Evolutionary conservation across 2,113 vertebrate genomes (phyloP), one percentile per base, ranked within the genome.

Genomic region (Oncorhynchus kisutch): DNA sequence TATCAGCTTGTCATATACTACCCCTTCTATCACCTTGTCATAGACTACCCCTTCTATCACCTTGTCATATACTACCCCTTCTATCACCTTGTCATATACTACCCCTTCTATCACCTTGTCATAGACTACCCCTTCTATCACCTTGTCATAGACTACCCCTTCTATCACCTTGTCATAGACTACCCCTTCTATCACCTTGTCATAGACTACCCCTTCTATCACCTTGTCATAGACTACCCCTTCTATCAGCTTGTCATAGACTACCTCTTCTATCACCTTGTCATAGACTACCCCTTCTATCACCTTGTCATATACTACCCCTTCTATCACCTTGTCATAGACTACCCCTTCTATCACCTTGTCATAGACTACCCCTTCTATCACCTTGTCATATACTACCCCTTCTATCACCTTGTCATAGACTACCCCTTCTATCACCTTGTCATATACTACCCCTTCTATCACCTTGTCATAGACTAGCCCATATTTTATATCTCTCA

Each of bases 211-310:
- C 34, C 8, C 8, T 45, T 11, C 39, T 45, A 45, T 45, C 39
- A 45, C 39, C 39, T 45, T 9, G 39, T 45, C 39, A 39, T 39
- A 39, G 39, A 39, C 39, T 39, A 39, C 0, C 8, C 39, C 39
- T 39, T 2, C 39, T 39, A 39, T 39, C 39, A 9, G 8, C 39
- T 39, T 39, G 7, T 9, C 39, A 39, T 8, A 39, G 39, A 39
- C 39, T 39, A 39, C 0, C 39, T 8, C 39, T 39, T 2, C 39
- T 39, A 39, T 39, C 39, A 39, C 39, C 39, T 39, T 39, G 39
- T 39, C 39, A 39, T 8, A 71, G 79, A 70, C 73, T 67, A 71
- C 51, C 75, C 60, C 75, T 51, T 25, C 25, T 78, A 81, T 9
- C 39, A 9, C 39, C 39, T 9, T 22, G 1, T 76, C 22, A 12